These are phyloP conservation scores for Mormyrus hasselquistii DNA, from an alignment of 2,797 vertebrate species.

Conservation along the genomic window DNA sequence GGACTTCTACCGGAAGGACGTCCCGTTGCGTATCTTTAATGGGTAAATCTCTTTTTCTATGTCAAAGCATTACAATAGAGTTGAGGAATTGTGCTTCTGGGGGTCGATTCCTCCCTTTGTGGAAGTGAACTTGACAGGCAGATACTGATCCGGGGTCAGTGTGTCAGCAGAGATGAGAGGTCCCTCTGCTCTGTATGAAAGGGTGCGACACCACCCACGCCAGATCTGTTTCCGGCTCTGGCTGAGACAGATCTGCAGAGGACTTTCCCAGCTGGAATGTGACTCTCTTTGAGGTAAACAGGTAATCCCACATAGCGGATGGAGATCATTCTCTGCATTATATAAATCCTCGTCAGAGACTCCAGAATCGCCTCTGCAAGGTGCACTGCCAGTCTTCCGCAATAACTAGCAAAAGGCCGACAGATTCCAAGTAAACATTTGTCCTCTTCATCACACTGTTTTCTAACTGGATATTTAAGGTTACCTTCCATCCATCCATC, in stretches of 20 bases:
- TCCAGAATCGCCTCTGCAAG: neutral
- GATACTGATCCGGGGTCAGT: neutral
- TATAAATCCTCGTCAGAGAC: neutral
- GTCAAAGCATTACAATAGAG: neutral
- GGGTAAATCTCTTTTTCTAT: neutral
- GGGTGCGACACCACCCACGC: neutral
- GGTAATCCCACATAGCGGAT: neutral
- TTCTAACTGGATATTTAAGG: neutral
- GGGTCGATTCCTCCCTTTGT: neutral
- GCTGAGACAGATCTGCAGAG: neutral
- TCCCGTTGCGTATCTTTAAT: neutral
- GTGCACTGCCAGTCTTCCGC: neutral
- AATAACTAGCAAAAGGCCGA: neutral
- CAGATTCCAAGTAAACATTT: neutral
- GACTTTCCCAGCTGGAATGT: neutral
- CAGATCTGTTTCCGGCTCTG: neutral
- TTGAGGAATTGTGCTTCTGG: neutral
- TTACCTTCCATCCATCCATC: neutral
- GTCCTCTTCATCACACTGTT: neutral
- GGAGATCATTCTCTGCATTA: neutral
- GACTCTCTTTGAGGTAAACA: neutral
- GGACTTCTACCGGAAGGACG: neutral
- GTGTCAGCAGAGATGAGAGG: neutral
- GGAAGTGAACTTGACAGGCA: neutral
- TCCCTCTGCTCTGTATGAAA: neutral